These are phyloP conservation scores for Hoplias malabaricus DNA, from an alignment of 2,113 vertebrate species.

Conservation along the genomic window DNA sequence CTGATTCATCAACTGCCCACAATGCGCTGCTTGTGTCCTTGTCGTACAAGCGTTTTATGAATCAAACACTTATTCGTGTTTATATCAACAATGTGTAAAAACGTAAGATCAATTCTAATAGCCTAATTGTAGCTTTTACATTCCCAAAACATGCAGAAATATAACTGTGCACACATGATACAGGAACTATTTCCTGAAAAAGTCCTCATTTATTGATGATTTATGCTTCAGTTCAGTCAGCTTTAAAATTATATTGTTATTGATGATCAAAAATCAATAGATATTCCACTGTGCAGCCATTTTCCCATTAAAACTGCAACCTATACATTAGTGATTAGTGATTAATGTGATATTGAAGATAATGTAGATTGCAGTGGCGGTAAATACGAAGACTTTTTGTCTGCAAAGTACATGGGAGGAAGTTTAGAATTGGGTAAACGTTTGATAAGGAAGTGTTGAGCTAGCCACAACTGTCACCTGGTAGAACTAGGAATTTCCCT, in stretches of 20 bases:
- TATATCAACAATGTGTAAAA: too few species aligned
- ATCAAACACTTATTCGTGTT: too few species aligned
- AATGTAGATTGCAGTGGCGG: neutral
- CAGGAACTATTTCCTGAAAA: too few species aligned
- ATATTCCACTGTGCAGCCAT: too few species aligned
- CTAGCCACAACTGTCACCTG: conserved; percentile 65
- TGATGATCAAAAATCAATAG: neutral
- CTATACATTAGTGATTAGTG: neutral
- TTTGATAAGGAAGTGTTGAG: conserved; percentile 71
- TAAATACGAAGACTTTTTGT: conserved; percentile 42
- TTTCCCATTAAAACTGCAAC: neutral
- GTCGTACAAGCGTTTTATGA: too few species aligned
- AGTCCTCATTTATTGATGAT: too few species aligned
- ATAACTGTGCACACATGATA: too few species aligned
- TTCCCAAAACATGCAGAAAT: too few species aligned
- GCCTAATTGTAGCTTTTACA: too few species aligned
- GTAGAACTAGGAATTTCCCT: conserved; percentile 61
- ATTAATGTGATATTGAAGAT: neutral
- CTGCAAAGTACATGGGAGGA: conserved; percentile 57
- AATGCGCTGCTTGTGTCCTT: too few species aligned
- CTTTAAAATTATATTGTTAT: neutral
- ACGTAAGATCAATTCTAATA: too few species aligned
- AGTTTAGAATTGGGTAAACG: conserved; percentile 57
- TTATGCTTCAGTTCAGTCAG: neutral
- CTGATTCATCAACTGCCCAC: too few species aligned